A percentile compares a stretch with the other conserved stretches of the same genome.
Evolutionary conservation across 2,797 vertebrate species (phyloP).

Genomic region (Pseudocheirus occidentalis): DNA sequence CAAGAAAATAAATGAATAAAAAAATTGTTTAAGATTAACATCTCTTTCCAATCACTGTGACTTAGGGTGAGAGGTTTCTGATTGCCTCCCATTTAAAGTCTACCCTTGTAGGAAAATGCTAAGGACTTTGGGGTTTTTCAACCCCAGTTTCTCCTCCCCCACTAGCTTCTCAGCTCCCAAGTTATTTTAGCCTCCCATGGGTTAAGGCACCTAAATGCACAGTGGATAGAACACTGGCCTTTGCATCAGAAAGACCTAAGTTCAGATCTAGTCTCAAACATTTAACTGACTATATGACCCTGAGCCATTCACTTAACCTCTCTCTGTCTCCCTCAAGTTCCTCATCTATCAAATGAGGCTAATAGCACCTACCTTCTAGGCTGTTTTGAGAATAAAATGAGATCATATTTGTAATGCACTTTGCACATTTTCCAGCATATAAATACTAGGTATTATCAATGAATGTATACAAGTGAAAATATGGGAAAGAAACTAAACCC

Average conservation of each 20-base stretch:
- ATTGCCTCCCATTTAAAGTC: neutral
- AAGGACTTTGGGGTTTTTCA: neutral
- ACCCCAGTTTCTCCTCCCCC: neutral
- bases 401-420: neutral
- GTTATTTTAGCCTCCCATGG: neutral
- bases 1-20: too few species aligned
- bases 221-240: neutral
- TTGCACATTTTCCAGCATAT: neutral
- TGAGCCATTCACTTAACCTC: neutral
- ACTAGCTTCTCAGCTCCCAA: neutral
- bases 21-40: neutral
- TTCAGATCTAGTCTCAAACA: neutral
- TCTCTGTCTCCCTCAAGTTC: neutral
- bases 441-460: neutral
- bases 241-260: neutral
- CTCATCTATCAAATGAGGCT: neutral
- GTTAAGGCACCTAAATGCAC: neutral
- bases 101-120: neutral
- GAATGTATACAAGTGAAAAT: neutral
- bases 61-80: neutral
- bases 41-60: neutral
- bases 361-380: neutral
- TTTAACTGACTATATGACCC: neutral
- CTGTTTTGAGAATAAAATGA: neutral
- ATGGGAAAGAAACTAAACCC: neutral